Evolutionary conservation across 2,888 invertebrate species (phyloP).

Genomic region (Papilio elwesi): DNA sequence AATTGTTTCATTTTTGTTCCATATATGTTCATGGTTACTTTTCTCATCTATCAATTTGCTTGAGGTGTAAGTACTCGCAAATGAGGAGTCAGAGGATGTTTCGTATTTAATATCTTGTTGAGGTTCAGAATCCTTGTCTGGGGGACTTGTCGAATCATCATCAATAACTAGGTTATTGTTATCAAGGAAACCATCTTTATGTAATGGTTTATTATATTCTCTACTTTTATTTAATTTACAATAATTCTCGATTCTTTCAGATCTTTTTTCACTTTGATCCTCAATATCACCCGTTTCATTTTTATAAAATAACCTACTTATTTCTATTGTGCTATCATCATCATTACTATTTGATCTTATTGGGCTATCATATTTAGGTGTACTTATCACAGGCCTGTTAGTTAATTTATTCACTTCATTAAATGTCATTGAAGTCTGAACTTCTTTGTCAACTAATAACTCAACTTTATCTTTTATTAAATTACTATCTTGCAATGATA

Average conservation of each 20-base stretch:
- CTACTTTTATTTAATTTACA: slow-evolving; percentile 82
- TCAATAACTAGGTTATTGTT: slow-evolving; percentile 47
- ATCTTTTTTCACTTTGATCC: slow-evolving; percentile 69
- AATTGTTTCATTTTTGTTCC: slow-evolving; percentile 38
- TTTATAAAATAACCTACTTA: slow-evolving; percentile 70
- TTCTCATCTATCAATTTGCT: slow-evolving; percentile 52
- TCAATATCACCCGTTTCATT: slow-evolving; percentile 60
- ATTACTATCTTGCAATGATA: slow-evolving; percentile 55
- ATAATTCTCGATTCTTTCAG: slow-evolving; percentile 81
- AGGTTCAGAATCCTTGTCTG: slow-evolving; percentile 47
- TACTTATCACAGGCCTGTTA: slow-evolving; percentile 75
- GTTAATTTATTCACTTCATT: slow-evolving; percentile 63
- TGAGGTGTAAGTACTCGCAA: slow-evolving; percentile 64
- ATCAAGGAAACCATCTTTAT: slow-evolving; percentile 55
- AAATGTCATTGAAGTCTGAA: slow-evolving; percentile 60
- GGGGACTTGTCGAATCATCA: slow-evolving; percentile 47
- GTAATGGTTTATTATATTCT: slow-evolving; percentile 65
- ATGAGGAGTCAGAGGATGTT: slow-evolving; percentile 71
- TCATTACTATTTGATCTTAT: slow-evolving; percentile 74
- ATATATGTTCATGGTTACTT: slow-evolving; percentile 53
- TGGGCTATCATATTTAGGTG: slow-evolving; percentile 70
- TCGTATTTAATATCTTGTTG: slow-evolving; percentile 50
- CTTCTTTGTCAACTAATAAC: slow-evolving; percentile 62
- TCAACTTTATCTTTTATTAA: slow-evolving; percentile 58
- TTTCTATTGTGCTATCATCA: slow-evolving; percentile 66